A percentile compares a stretch with the other conserved stretches of the same genome.
Evolutionary conservation across 2,113 vertebrate genomes (phyloP).

Genomic region (Cryptomyrus ogoouensis): DNA sequence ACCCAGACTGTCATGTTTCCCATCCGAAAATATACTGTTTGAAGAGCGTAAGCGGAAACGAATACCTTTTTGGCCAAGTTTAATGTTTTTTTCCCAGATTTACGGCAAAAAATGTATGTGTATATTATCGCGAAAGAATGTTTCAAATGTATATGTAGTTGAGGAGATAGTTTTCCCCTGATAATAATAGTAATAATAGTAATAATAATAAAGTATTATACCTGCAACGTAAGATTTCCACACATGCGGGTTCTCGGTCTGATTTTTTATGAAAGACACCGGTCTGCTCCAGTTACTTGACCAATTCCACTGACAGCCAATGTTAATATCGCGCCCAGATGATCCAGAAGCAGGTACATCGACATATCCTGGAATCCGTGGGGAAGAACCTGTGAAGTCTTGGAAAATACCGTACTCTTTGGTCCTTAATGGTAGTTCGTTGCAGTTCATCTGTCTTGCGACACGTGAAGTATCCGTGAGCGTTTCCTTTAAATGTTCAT

Average conservation of each 20-base stretch:
- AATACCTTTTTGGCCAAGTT: neutral
- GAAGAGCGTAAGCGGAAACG: neutral
- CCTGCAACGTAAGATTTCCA: constrained; percentile 81
- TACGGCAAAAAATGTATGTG: neutral
- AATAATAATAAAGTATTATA: constrained; percentile 27
- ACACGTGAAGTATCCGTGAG: constrained; percentile 73
- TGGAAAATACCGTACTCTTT: constrained; percentile 76
- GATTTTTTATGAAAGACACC: constrained; percentile 75
- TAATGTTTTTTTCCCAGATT: neutral
- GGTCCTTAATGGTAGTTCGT: constrained; percentile 60
- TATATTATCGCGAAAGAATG: neutral
- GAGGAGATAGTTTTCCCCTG: neutral
- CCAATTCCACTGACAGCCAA: constrained; percentile 76
- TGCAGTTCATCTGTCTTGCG: constrained; percentile 57
- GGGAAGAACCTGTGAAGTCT: constrained; percentile 68
- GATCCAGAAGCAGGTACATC: constrained; percentile 67
- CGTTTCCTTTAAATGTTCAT: constrained; percentile 70
- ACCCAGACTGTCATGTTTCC: neutral
- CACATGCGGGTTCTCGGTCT: constrained; percentile 71
- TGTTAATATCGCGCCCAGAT: constrained; percentile 70
- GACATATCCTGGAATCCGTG: constrained; percentile 73
- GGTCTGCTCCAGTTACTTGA: constrained; percentile 78
- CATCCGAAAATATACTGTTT: neutral
- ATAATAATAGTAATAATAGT: neutral
- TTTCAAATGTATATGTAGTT: neutral